phyloP scores from a whole-genome alignment of 2,797 vertebrate genomes.

The Vipera ursinii region DNA sequence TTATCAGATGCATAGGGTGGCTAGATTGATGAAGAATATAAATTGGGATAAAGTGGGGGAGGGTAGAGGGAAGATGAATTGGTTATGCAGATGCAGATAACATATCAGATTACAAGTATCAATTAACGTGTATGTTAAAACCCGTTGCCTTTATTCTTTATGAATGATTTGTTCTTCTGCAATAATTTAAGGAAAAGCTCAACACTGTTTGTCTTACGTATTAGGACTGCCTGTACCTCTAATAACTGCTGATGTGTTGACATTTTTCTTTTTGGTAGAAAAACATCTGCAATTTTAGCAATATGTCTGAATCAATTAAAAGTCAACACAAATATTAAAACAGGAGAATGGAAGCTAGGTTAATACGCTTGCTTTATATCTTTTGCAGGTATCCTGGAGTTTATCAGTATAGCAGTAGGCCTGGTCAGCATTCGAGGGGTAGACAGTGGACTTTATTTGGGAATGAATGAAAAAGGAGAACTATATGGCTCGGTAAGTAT shows the following conservation, averaged over 20 bases:
- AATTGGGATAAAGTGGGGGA: not conserved
- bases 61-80: not conserved
- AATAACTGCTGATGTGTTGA: conserved; percentile 20
- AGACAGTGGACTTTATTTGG: conserved; percentile 95
- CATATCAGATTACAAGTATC: not conserved
- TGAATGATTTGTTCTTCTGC: not conserved
- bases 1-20: not conserved
- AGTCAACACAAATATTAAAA: not conserved
- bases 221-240: not conserved
- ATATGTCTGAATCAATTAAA: not conserved
- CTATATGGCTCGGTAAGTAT: conserved; percentile 95
- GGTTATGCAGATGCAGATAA: not conserved
- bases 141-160: not conserved
- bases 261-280: conserved; percentile 21
- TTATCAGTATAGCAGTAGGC: conserved; percentile 98
- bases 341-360: conserved; percentile 15
- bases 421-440: conserved; percentile 98
- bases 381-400: conserved; percentile 93
- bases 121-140: not conserved
- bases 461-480: conserved; percentile 93
- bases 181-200: not conserved
- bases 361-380: conserved; percentile 50
- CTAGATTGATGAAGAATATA: not conserved
- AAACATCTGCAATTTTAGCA: conserved; percentile 25
- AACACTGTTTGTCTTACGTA: conserved; percentile 17